Evolutionary conservation across 2,797 vertebrate species (phyloP).

Genomic region (Pangasius djambal): DNA sequence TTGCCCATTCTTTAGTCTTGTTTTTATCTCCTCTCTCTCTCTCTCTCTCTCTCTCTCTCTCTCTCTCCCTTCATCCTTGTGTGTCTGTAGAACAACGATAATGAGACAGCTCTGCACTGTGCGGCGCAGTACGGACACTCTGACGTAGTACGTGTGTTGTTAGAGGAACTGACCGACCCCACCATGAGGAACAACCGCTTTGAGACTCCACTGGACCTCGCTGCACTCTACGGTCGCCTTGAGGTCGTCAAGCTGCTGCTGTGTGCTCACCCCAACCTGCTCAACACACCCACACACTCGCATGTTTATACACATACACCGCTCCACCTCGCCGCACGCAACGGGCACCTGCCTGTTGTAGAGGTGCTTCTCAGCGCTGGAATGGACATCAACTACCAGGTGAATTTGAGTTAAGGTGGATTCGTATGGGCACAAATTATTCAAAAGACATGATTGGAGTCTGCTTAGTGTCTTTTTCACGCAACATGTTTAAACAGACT

Average conservation of each 20-base stretch:
- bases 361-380: slow-evolving; percentile 90
- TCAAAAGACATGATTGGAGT: neutral
- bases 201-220: slow-evolving; percentile 95
- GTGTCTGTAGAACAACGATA: slow-evolving; percentile 92
- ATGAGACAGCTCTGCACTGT: slow-evolving; percentile 96
- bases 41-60: neutral
- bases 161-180: slow-evolving; percentile 97
- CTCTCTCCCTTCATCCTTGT: neutral
- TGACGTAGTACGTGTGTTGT: slow-evolving; percentile 88
- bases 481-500: neutral
- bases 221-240: slow-evolving; percentile 92
- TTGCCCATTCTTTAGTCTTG: neutral
- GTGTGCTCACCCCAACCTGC: slow-evolving; percentile 92
- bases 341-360: slow-evolving; percentile 90
- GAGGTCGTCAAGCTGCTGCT: slow-evolving; percentile 96
- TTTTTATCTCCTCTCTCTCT: neutral
- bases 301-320: slow-evolving; percentile 88
- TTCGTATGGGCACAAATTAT: neutral
- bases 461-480: neutral
- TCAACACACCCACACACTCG: slow-evolving; percentile 85
- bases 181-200: slow-evolving; percentile 99
- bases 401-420: slow-evolving; percentile 58
- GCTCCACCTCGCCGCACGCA: slow-evolving; percentile 92
- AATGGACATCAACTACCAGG: slow-evolving; percentile 99
- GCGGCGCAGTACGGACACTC: slow-evolving; percentile 96